Percentiles rank a stretch among this genome's conserved stretches.
These are phyloP conservation scores for Tachypleus tridentatus DNA, from an alignment of 1,140 invertebrate genomes.

Conservation along the genomic window DNA sequence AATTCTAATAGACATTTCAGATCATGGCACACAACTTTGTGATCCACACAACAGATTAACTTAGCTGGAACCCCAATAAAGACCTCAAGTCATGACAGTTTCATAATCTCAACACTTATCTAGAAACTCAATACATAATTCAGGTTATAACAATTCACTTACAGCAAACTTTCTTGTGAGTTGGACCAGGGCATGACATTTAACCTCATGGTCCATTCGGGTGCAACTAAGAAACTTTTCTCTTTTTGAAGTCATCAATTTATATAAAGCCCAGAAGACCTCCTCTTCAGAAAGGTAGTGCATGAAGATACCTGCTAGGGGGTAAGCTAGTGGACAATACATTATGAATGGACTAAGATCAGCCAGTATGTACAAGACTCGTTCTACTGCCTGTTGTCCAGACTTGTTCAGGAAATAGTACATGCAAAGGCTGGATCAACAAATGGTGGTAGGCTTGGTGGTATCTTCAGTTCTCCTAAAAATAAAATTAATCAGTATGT, in stretches of 20 bases:
- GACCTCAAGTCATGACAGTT: too few relatives aligned
- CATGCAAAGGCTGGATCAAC: slow-evolving; percentile 69
- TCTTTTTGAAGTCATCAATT: slow-evolving; percentile 68
- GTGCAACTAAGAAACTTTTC: slow-evolving; percentile 89
- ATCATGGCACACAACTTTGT: too few relatives aligned
- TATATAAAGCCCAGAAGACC: slow-evolving; percentile 82
- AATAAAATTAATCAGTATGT: slow-evolving; percentile 23
- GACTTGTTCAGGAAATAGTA: slow-evolving; percentile 69
- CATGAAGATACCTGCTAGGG: slow-evolving; percentile 73
- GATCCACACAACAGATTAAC: too few relatives aligned
- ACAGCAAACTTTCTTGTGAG: slow-evolving; percentile 92
- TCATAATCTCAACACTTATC: too few relatives aligned
- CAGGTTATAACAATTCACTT: slow-evolving; percentile 38
- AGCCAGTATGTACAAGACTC: slow-evolving; percentile 73
- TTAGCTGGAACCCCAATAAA: too few relatives aligned
- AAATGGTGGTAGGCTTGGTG: slow-evolving; percentile 74
- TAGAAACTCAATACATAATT: neutral
- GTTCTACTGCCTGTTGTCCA: slow-evolving; percentile 66
- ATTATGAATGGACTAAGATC: slow-evolving; percentile 89
- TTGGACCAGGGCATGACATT: slow-evolving; percentile 61
- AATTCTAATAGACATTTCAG: too few relatives aligned
- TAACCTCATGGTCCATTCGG: slow-evolving; percentile 80
- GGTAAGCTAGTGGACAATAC: slow-evolving; percentile 79
- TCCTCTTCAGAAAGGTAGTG: slow-evolving; percentile 85
- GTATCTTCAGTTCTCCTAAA: slow-evolving; percentile 65